These are phyloP conservation scores for Trissolcus japonicus DNA, from an alignment of 2,888 invertebrate genomes.

Conservation along the genomic window DNA sequence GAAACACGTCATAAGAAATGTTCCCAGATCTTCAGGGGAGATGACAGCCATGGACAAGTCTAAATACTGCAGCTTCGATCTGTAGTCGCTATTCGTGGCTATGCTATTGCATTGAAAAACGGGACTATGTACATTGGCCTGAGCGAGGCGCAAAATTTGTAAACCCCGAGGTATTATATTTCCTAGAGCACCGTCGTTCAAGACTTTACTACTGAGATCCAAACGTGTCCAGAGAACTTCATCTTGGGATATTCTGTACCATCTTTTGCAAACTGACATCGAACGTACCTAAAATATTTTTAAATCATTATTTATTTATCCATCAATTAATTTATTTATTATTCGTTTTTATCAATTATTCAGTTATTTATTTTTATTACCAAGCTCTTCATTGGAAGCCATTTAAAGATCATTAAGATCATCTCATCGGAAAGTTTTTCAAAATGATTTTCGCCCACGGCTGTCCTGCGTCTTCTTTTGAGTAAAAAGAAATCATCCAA, in stretches of 20 bases:
- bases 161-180: conserved; percentile 87
- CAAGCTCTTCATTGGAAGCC: conserved; percentile 89
- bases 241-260: conserved; percentile 87
- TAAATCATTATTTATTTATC: background rate
- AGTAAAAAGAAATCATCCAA: conserved; percentile 60
- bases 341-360: no score
- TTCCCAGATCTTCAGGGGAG: conserved; percentile 78
- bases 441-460: conserved; percentile 81
- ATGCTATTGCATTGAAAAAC: conserved; percentile 76
- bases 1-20: conserved; percentile 82
- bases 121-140: conserved; percentile 84
- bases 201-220: conserved; percentile 85
- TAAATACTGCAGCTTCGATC: conserved; percentile 85
- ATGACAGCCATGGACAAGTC: conserved; percentile 90
- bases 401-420: conserved; percentile 87
- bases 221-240: conserved; percentile 91
- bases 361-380: no score
- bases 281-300: conserved; percentile 72
- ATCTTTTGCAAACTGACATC: conserved; percentile 81
- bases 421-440: conserved; percentile 89
- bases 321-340: background rate
- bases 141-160: conserved; percentile 85
- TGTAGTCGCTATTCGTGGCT: conserved; percentile 73
- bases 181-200: conserved; percentile 84
- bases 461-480: conserved; percentile 73